phyloP scores from a whole-genome alignment of 1,140 invertebrate species.

The Hycleus phaleratus region DNA sequence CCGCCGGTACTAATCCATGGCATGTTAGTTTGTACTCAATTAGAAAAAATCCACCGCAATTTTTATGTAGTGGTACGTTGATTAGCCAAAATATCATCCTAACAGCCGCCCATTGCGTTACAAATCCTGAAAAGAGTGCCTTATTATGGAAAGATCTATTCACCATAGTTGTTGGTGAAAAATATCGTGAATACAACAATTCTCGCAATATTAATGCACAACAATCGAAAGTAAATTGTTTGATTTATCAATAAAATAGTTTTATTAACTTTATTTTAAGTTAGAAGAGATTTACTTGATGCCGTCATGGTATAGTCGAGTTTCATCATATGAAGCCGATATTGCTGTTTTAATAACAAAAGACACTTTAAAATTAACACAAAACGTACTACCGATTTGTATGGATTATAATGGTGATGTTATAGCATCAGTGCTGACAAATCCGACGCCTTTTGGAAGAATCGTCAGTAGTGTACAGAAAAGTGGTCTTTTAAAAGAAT shows the following conservation, averaged over 20 bases:
- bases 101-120: too few species aligned
- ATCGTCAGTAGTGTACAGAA: too few species aligned
- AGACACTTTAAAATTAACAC: background rate
- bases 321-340: background rate
- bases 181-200: too few species aligned
- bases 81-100: too few species aligned
- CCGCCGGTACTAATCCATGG: too few species aligned
- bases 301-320: background rate
- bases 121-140: too few species aligned
- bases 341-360: background rate
- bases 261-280: conserved; percentile 19
- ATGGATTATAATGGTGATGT: background rate
- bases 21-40: too few species aligned
- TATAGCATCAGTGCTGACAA: background rate
- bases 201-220: background rate
- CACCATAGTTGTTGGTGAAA: too few species aligned
- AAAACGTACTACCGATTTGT: background rate
- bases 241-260: conserved; percentile 17
- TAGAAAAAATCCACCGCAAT: too few species aligned
- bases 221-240: conserved; percentile 24
- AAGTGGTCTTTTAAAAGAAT: too few species aligned
- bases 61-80: too few species aligned
- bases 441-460: background rate
- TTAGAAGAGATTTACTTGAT: background rate
- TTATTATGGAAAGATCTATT: too few species aligned